Evolutionary conservation across 2,797 vertebrate species (phyloP), one percentile per base, ranked within the genome.

Genomic region (Catamblyrhynchus diadema): DNA sequence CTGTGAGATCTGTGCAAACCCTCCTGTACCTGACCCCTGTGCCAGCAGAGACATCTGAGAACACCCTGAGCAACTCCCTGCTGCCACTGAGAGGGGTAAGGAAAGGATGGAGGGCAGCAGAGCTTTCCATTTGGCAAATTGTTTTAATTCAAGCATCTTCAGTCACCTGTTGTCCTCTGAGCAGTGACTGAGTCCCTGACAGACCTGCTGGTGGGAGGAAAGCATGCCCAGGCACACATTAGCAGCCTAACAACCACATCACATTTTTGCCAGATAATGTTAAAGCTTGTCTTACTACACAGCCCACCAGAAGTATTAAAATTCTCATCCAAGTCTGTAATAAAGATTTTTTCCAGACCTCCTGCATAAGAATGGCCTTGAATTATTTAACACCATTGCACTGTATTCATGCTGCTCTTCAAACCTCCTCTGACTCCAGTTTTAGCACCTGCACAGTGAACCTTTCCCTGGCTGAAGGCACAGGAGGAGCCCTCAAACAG

Each of bases 281-380:
- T 91, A 89, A 89, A 89, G 71, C 79, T 62, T 28, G 33, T 82
- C 93, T 91, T 89, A 87, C 93, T 77, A 78, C 56, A 48, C 91
- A 85, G 89, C 91, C 86, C 89, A 92, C 75, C 71, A 74, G 25
- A 78, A 85, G 57, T 24, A 94, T 82, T 85, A 82, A 87, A 91
- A 96, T 89, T 89, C 91, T 85, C 84, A 78, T 71, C 65, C 67
- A 74, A 93, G 69, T 53, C 93, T 71, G 64, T 67, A 91, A 91
- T 53, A 91, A 91, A 14, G 37, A 80, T 83, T 85, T 95, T 80
- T 81, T 91, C 67, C 93, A 93, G 74, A 77, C 56, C 87, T 96
- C 60, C 84, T 80, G 86, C 61, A 33, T 42, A 73, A 77, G 48
- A 92, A 93, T 15, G 48, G 61, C 45, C 44, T 80, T 92, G 72